Evolutionary conservation across 2,113 vertebrate genomes (phyloP).

Genomic region (Chlorodrepanis virens): DNA sequence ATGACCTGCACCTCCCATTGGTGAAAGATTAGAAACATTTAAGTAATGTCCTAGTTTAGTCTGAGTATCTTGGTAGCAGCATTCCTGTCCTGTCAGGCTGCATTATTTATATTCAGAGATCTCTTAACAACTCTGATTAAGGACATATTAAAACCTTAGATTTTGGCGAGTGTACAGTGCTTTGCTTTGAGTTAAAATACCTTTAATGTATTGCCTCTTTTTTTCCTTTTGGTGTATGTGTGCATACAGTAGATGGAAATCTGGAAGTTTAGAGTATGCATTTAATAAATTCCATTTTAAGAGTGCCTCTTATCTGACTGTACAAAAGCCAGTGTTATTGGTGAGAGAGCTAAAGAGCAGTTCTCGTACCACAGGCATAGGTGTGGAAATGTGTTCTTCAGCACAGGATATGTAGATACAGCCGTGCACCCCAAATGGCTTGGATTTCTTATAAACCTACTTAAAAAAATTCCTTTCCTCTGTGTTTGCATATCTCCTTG

Average conservation of each 20-base stretch:
- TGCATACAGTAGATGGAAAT: constrained; percentile 29
- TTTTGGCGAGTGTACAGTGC: constrained; percentile 18
- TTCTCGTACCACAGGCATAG: neutral
- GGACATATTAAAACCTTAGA: constrained; percentile 46
- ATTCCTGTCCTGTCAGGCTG: constrained; percentile 45
- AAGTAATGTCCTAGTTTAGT: constrained; percentile 66
- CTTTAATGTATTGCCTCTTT: neutral
- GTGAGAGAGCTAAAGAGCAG: constrained; percentile 20
- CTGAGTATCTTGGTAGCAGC: constrained; percentile 53
- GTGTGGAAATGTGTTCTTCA: constrained; percentile 26
- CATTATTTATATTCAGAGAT: constrained; percentile 62
- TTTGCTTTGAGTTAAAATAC: constrained; percentile 10
- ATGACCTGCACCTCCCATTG: constrained; percentile 63
- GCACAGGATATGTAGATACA: neutral
- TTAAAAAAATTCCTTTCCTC: constrained; percentile 16
- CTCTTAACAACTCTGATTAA: constrained; percentile 49
- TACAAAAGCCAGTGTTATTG: constrained; percentile 22
- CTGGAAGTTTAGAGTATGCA: neutral
- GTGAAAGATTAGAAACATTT: constrained; percentile 72
- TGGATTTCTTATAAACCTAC: constrained; percentile 44
- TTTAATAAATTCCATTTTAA: constrained; percentile 50
- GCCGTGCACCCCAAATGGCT: neutral
- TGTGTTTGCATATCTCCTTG: constrained; percentile 45
- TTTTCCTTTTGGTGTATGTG: neutral
- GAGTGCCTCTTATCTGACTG: constrained; percentile 37